Evolutionary conservation across 2,888 invertebrate genomes (phyloP), one percentile per base, ranked within the genome.

Genomic region (Cephus pygmeus): DNA sequence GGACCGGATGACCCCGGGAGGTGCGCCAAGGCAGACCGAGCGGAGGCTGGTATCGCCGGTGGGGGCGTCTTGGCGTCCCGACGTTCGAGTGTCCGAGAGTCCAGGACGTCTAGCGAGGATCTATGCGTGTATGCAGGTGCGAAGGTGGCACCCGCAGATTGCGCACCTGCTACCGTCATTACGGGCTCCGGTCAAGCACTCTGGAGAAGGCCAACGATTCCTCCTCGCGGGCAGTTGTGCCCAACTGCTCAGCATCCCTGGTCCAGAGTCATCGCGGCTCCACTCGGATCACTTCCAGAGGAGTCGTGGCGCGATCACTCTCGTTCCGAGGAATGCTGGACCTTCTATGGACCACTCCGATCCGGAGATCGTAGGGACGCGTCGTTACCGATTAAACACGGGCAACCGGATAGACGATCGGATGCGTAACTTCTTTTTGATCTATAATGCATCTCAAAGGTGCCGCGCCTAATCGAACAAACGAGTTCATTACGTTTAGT

Each of bases 81-180:
- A 79, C 83, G 83, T 82, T 81, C 82, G 83, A 79, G 85, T 80
- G 83, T 81, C 78, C 79, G 80, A 76, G 69, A 12, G 73, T 69
- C 74, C 69, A 56, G 69, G 73, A 34, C 34, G 34, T 31, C 69
- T 33, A 79, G 82, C 69, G 76, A 78, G 76, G 77, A 83, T 83
- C 74, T 68, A 36, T 40, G 73, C 34, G 68, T 34, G 35, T 69
- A 36, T 69, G 34, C 82, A 84, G 85, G 85, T 86, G 88, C 88
- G 88, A 88, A 88, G 88, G 89, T 88, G 89, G 89, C 86, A 86
- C 71, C 84, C 83, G 85, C 83, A 82, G 87, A 87, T 34, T 86
- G 87, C 86, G 88, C 89, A 90, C 89, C 89, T 90, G 89, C 88
- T 86, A 86, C 88, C 84, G 87, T 90, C 89, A 90, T 89, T 89